Conservation (phyloP, 1,140 invertebrate species). For the Lithobius niger region DNA sequence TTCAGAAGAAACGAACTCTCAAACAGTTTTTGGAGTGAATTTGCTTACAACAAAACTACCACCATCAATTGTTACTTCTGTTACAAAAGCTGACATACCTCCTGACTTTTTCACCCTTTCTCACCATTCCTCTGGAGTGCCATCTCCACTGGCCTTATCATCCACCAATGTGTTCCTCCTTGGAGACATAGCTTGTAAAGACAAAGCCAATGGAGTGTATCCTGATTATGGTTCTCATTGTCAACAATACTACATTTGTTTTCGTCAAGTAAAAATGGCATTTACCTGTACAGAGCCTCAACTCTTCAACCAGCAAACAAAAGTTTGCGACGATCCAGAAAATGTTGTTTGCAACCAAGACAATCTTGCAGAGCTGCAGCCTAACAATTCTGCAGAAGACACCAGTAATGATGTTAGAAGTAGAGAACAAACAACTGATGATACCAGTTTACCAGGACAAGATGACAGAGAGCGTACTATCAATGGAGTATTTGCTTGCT, state of each 20-base stretch:
- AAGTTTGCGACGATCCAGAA: slow-evolving; percentile 15
- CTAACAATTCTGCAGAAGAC: neutral
- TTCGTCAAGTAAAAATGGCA: slow-evolving; percentile 8
- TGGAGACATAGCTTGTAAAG: slow-evolving; percentile 12
- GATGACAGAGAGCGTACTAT: neutral
- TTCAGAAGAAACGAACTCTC: neutral
- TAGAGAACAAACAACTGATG: slow-evolving; percentile 4
- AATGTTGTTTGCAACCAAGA: slow-evolving; percentile 14
- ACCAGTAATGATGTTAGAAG: neutral
- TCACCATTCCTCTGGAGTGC: neutral
- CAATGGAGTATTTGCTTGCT: neutral
- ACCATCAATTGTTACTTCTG: neutral
- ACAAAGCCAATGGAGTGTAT: slow-evolving; percentile 12
- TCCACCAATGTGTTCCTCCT: slow-evolving; percentile 5
- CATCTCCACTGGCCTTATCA: slow-evolving; percentile 4
- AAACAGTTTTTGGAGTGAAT: neutral
- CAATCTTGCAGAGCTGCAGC: neutral
- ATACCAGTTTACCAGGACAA: too few relatives aligned
- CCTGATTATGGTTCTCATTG: slow-evolving; percentile 14
- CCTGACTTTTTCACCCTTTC: neutral
- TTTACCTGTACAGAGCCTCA: slow-evolving; percentile 15
- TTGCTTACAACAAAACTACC: neutral
- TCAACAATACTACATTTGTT: slow-evolving; percentile 16
- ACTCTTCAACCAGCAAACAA: slow-evolving; percentile 14
- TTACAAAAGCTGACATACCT: neutral